Conservation (phyloP, 2,797 vertebrate genomes). For the Sparus aurata region DNA sequence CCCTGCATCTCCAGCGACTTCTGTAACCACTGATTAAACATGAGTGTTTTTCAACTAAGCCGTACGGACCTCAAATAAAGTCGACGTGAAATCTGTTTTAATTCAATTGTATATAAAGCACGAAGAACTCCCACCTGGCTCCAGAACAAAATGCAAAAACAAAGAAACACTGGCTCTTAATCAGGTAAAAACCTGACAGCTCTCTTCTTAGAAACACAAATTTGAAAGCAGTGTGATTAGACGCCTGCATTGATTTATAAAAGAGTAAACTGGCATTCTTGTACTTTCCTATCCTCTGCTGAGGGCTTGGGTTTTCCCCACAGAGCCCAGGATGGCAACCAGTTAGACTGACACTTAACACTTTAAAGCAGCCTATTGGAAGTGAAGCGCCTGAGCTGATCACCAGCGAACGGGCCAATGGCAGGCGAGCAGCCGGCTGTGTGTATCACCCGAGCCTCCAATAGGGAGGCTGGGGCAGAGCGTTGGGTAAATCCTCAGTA, state of each 20-base stretch:
- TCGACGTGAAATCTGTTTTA: not conserved
- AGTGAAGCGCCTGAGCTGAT: slow-evolving; percentile 56
- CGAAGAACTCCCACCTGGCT: not conserved
- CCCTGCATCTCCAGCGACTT: not conserved
- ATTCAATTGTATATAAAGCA: not conserved
- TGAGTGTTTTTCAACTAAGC: not conserved
- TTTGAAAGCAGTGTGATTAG: not conserved
- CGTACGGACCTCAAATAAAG: not conserved
- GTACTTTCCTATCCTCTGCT: not conserved
- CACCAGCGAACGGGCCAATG: slow-evolving; percentile 67
- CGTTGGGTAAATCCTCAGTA: slow-evolving; percentile 80
- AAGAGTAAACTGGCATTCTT: not conserved
- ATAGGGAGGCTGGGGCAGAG: slow-evolving; percentile 65
- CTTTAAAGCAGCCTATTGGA: slow-evolving; percentile 62
- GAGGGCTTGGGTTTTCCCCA: slow-evolving; percentile 47
- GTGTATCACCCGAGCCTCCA: slow-evolving; percentile 59
- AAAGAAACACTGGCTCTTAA: not conserved
- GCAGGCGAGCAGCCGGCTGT: slow-evolving; percentile 19
- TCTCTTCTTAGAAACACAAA: not conserved
- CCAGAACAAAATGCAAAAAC: not conserved
- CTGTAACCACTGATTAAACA: slow-evolving; percentile 8
- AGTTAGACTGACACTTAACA: slow-evolving; percentile 57
- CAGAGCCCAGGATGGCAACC: slow-evolving; percentile 57
- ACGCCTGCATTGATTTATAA: not conserved
- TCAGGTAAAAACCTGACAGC: slow-evolving; percentile 1